Evolutionary conservation across 2,888 invertebrate genomes (phyloP), one percentile per base, ranked within the genome.

Genomic region (Melinaea menophilus): DNA sequence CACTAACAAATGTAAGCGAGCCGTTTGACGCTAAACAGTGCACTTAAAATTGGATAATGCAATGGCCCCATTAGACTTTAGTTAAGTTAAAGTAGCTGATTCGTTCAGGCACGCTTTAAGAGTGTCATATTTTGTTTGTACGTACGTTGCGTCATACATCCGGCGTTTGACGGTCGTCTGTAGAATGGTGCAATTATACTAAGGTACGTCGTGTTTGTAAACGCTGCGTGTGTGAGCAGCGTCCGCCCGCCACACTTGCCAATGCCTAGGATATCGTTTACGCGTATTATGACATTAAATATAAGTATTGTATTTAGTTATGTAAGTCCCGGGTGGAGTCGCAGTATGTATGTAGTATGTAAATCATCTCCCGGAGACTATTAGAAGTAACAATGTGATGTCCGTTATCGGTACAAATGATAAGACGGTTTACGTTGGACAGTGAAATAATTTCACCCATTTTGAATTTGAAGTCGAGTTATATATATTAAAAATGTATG

Each of bases 181-280:
- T 22, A 5, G 34, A 35, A 47, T 34, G 46, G 55, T 59, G 48
- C 35, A 58, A 59, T 55, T 58, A 13, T 55, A 35, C 12, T 58
- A 46, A 58, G 34, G 51, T 9, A 35, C n/a, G n/a, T 51, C 37
- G 34, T 46, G 13, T 41, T 41, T 22, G 12, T 31, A 22, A 41
- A 37, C 55, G 60, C 48, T 58, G 59, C 56, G 56, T 54, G 62
- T 51, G 65, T 48, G 69, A 47, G 63, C 63, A 55, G 51, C 61
- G 59, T 73, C 73, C 73, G 73, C 71, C 69, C 74, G 80, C 77
- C 73, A 76, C 82, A 82, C 86, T 87, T 86, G 87, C 87, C 87
- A 88, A 88, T 86, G 87, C 86, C 82, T 87, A 86, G 84, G 79
- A 69, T 85, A 83, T 77, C 69, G 71, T 56, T 60, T 81, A 78